Evolutionary conservation across 2,888 invertebrate species (phyloP).

Genomic region (Drosophila fungiperda): DNA sequence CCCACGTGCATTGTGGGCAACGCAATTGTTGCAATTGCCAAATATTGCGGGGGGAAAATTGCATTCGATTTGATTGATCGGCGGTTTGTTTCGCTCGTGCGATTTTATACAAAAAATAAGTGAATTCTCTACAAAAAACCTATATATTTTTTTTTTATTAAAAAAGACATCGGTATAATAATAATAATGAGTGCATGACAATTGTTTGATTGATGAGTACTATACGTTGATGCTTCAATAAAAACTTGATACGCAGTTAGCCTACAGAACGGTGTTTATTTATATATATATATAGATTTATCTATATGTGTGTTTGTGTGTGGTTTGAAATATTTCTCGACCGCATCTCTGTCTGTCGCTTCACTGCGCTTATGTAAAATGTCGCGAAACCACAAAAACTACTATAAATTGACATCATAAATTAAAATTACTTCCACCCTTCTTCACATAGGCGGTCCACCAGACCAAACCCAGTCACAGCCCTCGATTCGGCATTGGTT

Average conservation of each 20-base stretch:
- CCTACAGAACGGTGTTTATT: not conserved
- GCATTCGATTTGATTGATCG: constrained; percentile 66
- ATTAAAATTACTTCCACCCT: constrained; percentile 85
- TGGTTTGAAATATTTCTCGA: constrained; percentile 20
- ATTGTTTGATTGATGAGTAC: constrained; percentile 71
- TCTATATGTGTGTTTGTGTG: not conserved
- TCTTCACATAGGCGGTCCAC: constrained; percentile 81
- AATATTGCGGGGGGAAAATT: constrained; percentile 62
- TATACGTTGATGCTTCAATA: constrained; percentile 13
- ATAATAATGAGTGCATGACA: constrained; percentile 25
- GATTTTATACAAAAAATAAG: constrained; percentile 44
- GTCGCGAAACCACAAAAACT: constrained; percentile 71
- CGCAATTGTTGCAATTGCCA: constrained; percentile 58
- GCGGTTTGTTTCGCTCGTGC: constrained; percentile 70
- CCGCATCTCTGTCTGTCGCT: constrained; percentile 7
- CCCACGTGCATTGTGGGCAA: constrained; percentile 50
- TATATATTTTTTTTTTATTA: constrained; percentile 51
- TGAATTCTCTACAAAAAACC: constrained; percentile 53
- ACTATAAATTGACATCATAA: constrained; percentile 83
- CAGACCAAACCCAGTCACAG: constrained; percentile 65
- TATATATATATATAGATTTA: not conserved
- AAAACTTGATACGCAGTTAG: constrained; percentile 7
- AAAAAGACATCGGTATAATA: constrained; percentile 35
- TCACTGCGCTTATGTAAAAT: constrained; percentile 50
- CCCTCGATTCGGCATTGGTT: constrained; percentile 53